Base-by-base conservation (phyloP, 2,888 invertebrate genomes). In the Eustalomyia histrio region DNA sequence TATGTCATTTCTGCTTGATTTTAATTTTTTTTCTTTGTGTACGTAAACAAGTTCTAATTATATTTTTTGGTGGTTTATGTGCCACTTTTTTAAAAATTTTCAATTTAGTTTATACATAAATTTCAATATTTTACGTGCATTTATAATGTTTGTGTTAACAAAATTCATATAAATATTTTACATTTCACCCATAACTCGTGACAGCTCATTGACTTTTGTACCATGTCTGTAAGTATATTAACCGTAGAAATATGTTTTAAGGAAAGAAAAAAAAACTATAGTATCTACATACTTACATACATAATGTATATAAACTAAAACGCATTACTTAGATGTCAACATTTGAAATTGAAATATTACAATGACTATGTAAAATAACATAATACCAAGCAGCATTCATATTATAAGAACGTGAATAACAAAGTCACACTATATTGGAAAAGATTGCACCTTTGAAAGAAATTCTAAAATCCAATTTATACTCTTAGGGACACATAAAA, bases 91-190 rank as follows among this genome's bases (percentile, higher is more conserved):
- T 8, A 21, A 6, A 43, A 55, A 47, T 55, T 35, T 69, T 69
- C 52, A 71, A 71, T 71, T 69, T 64, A 24, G 50, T 21, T 18
- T 58, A 9, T 39, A 24, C 21, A 64, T 57, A 29, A 60, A 35
- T 67, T 73, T 52, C 57, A 79, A 79, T 79, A 58, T 74, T 63
- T 57, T 79, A 79, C 79, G 79, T 79, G 79, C 18, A 63, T 69
- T 68, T 57, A 3, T 35, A 16, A 29, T 29, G 3, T 29, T 3
- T 29, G 1, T 29, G 6, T 7, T 29, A 6, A 1, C 3, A 29
- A 29, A 29, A 29, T 29, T 29, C 29, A 29, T 29, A 12, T n/a
- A n/a, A n/a, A n/a, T 50, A n/a, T 50, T 39, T 29, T 18, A 17
- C 29, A 58, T 57, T 57, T 57, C 10, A 57, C 29, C 29, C 16